Conservation (phyloP, 2,888 invertebrate species). For the Serripes groenlandicus region DNA sequence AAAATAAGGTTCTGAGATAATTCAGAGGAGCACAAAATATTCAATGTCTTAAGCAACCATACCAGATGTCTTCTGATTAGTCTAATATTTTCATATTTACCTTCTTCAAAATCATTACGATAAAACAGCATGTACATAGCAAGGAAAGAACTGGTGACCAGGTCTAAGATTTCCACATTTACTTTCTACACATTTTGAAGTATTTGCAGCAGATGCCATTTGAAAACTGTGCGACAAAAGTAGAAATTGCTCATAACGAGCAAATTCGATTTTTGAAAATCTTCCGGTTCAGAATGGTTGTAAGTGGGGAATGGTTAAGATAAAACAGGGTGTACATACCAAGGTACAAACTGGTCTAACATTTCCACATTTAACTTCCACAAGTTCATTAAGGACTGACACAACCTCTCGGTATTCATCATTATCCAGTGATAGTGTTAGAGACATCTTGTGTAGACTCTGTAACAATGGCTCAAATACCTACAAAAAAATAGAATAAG, state of each 20-base stretch:
- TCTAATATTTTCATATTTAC: too few relatives aligned
- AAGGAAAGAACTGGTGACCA: too few relatives aligned
- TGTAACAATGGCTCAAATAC: slow-evolving; percentile 91
- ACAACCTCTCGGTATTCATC: slow-evolving; percentile 90
- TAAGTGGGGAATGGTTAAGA: not conserved
- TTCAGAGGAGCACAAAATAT: too few relatives aligned
- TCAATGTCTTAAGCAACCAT: too few relatives aligned
- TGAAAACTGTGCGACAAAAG: not conserved
- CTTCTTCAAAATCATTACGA: too few relatives aligned
- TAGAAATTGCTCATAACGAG: not conserved
- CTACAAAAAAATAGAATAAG: slow-evolving; percentile 60
- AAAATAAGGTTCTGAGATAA: too few relatives aligned
- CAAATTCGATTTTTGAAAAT: not conserved
- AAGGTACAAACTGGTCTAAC: slow-evolving; percentile 91
- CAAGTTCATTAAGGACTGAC: slow-evolving; percentile 91
- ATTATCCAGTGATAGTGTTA: slow-evolving; percentile 90
- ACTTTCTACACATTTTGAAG: too few relatives aligned
- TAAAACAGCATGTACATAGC: too few relatives aligned
- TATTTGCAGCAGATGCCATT: too few relatives aligned
- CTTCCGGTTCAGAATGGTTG: not conserved
- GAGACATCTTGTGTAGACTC: slow-evolving; percentile 90
- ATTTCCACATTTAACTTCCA: slow-evolving; percentile 91
- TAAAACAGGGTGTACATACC: slow-evolving; percentile 71
- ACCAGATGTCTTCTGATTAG: too few relatives aligned
- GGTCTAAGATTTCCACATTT: too few relatives aligned